A percentile compares a stretch with the other conserved stretches of the same genome.
Conservation (phyloP, 1,140 invertebrate species). For the Artemia franciscana region DNA sequence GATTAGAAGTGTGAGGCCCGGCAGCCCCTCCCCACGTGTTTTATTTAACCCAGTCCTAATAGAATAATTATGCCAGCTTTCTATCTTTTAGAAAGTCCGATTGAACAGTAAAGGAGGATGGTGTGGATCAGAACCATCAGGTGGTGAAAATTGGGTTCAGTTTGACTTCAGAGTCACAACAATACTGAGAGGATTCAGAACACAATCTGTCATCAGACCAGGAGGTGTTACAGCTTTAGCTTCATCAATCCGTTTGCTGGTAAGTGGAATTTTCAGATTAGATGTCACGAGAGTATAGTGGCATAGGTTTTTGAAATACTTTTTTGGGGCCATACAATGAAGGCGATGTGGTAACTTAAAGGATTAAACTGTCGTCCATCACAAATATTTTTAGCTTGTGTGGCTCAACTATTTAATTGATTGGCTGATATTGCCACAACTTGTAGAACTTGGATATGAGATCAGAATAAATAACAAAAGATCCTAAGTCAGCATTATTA, state of each 20-base stretch:
- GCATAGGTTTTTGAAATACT: no score
- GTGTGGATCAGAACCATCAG: slow-evolving; percentile 63
- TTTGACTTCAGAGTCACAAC: slow-evolving; percentile 73
- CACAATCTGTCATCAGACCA: slow-evolving; percentile 51
- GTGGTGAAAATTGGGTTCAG: slow-evolving; percentile 63
- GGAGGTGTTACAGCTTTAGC: slow-evolving; percentile 63
- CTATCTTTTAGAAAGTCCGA: slow-evolving; percentile 37
- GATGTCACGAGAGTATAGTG: no score
- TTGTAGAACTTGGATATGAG: no score
- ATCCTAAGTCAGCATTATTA: no score
- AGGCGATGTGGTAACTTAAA: no score
- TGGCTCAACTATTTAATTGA: no score
- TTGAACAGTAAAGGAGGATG: slow-evolving; percentile 58
- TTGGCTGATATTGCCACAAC: no score
- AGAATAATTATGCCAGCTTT: slow-evolving; percentile 7
- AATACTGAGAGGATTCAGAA: slow-evolving; percentile 64
- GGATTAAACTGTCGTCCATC: no score
- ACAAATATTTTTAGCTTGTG: no score
- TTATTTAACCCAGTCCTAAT: not conserved
- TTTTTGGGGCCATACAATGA: no score
- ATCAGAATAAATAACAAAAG: no score
- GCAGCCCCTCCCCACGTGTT: not conserved
- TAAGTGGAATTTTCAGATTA: no score
- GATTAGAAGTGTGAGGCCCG: not conserved
- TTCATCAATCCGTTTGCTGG: slow-evolving; percentile 52